Conservation (phyloP, 2,797 vertebrate genomes). For the Mormyrus proboscirostris region DNA sequence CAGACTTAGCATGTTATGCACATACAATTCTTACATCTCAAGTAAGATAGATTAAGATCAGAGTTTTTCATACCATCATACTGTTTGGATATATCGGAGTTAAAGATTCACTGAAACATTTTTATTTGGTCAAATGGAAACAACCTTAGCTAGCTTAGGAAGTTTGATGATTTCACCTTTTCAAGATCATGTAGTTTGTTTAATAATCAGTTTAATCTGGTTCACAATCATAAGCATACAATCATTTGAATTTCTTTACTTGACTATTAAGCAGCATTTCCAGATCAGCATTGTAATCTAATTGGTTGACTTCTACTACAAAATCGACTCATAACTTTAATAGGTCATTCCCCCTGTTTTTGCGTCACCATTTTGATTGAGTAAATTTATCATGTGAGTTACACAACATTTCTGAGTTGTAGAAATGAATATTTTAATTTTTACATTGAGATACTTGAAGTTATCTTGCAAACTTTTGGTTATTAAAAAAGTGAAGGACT, state of each 20-base stretch:
- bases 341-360: not conserved
- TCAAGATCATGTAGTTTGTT: not conserved
- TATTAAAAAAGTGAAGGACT: not conserved
- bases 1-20: not conserved
- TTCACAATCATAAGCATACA: not conserved
- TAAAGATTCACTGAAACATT: not conserved
- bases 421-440: not conserved
- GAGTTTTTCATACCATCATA: too few species aligned
- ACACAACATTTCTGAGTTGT: not conserved
- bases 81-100: too few species aligned
- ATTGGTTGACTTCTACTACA: not conserved
- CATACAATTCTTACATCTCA: not conserved
- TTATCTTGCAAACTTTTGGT: not conserved
- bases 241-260: not conserved
- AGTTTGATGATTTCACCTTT: not conserved
- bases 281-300: not conserved
- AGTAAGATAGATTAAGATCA: not conserved
- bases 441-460: not conserved
- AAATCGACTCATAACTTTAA: not conserved
- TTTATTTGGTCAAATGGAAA: not conserved
- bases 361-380: not conserved
- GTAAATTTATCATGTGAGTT: not conserved
- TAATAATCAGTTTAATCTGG: not conserved
- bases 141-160: not conserved
- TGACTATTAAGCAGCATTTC: not conserved